Percentiles rank a stretch among this genome's conserved stretches.
Evolutionary conservation across 1,140 invertebrate genomes (phyloP).

Genomic region (Caenorhabditis latens): DNA sequence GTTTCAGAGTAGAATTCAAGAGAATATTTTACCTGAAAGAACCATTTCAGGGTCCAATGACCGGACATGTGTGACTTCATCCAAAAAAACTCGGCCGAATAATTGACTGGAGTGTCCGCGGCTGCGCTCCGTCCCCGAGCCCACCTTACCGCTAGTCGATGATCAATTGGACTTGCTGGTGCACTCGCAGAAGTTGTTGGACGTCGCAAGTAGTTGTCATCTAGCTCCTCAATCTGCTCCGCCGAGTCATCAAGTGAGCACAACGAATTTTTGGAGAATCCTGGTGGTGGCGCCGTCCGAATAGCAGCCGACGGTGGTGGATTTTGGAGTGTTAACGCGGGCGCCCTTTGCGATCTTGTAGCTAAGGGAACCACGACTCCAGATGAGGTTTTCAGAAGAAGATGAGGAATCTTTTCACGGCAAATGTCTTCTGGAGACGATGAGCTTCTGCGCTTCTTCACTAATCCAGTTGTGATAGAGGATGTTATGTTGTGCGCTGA

Average conservation of each 20-base stretch:
- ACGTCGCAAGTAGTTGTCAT: neutral
- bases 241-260: conserved; percentile 1
- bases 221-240: neutral
- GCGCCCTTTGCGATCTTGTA: neutral
- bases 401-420: conserved; percentile 57
- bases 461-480: conserved; percentile 38
- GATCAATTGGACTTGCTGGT: conserved; percentile 11
- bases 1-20: too few species aligned
- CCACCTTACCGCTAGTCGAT: neutral
- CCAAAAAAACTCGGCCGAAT: conserved; percentile 74
- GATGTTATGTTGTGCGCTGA: neutral
- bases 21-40: conserved; percentile 68
- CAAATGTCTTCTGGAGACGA: conserved; percentile 54
- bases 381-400: conserved; percentile 37
- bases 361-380: conserved; percentile 18
- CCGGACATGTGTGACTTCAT: conserved; percentile 68
- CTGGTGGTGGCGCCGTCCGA: conserved; percentile 5
- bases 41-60: conserved; percentile 71
- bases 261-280: neutral
- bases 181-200: conserved; percentile 3
- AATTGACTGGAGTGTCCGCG: conserved; percentile 61
- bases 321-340: neutral
- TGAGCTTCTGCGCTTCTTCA: conserved; percentile 58
- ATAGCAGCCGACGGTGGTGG: conserved; percentile 22
- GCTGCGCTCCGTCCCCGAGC: neutral